Evolutionary conservation across 2,888 invertebrate species (phyloP).

Genomic region (Sinohyriopsis cumingii): DNA sequence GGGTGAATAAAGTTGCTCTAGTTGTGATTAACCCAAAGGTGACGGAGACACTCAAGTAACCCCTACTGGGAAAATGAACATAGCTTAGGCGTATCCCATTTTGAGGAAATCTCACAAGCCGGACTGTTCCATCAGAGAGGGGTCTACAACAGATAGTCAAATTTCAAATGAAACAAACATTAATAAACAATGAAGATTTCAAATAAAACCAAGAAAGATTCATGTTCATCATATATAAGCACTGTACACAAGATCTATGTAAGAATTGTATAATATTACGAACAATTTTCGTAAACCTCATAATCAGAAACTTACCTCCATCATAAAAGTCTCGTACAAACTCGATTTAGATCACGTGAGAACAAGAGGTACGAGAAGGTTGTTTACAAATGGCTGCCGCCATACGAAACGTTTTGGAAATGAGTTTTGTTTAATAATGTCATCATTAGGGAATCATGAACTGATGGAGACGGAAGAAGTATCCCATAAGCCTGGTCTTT

Average conservation of each 20-base stretch:
- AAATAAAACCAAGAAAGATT: too few relatives aligned
- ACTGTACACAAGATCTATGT: too few relatives aligned
- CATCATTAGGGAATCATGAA: constrained; percentile 14
- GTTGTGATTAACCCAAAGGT: too few relatives aligned
- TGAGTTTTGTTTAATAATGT: constrained; percentile 1
- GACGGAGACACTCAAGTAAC: too few relatives aligned
- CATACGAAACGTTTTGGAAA: not conserved
- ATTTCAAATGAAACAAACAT: too few relatives aligned
- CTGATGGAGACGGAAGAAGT: constrained; percentile 34
- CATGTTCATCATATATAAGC: too few relatives aligned
- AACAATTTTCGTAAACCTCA: too few relatives aligned
- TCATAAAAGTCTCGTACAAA: constrained; percentile 28
- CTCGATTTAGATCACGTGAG: constrained; percentile 30
- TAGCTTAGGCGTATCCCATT: constrained; percentile 54
- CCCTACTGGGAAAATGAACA: constrained; percentile 9
- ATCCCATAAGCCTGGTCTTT: constrained; percentile 48
- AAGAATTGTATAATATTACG: too few relatives aligned
- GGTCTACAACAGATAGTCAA: constrained; percentile 7
- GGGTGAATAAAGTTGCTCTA: too few relatives aligned
- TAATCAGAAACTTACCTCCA: constrained; percentile 14
- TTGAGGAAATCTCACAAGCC: constrained; percentile 14
- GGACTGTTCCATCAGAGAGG: constrained; percentile 32
- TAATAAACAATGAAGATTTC: too few relatives aligned
- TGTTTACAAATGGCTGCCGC: constrained; percentile 44
- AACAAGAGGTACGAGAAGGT: constrained; percentile 14